These are phyloP conservation scores for Agapostemon virescens DNA, from an alignment of 2,888 invertebrate species.

Conservation along the genomic window DNA sequence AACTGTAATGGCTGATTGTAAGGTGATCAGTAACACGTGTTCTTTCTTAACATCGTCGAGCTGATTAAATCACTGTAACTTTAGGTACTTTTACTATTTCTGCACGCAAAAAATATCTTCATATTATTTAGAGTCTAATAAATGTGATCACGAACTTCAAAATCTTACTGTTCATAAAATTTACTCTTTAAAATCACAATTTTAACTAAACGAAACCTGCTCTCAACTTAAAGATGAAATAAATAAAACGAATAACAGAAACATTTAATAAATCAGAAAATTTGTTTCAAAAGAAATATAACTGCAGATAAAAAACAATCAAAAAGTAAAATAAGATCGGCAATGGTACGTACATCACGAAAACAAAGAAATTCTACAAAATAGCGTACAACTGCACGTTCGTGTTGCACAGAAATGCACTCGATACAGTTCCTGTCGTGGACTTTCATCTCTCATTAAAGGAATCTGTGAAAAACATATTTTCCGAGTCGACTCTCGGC, in stretches of 20 bases:
- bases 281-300: not conserved
- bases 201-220: not conserved
- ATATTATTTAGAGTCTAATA: not conserved
- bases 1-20: not conserved
- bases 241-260: not conserved
- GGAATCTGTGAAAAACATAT: not conserved
- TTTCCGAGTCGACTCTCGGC: slow-evolving; percentile 1
- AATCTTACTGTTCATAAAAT: too few relatives aligned
- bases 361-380: not conserved
- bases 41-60: not conserved
- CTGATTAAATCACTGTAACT: not conserved
- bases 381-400: not conserved
- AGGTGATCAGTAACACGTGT: not conserved
- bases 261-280: not conserved
- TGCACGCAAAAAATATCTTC: not conserved
- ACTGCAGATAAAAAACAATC: not conserved
- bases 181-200: not conserved
- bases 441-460: not conserved
- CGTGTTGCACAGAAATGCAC: not conserved
- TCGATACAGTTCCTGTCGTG: too few relatives aligned
- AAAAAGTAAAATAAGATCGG: not conserved
- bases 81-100: not conserved
- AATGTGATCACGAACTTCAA: too few relatives aligned
- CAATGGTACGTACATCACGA: not conserved
- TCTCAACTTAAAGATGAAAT: not conserved